A percentile compares a stretch with the other conserved stretches of the same genome.
These are phyloP conservation scores for Apis cerana DNA, from an alignment of 1,140 invertebrate species.

Conservation along the genomic window DNA sequence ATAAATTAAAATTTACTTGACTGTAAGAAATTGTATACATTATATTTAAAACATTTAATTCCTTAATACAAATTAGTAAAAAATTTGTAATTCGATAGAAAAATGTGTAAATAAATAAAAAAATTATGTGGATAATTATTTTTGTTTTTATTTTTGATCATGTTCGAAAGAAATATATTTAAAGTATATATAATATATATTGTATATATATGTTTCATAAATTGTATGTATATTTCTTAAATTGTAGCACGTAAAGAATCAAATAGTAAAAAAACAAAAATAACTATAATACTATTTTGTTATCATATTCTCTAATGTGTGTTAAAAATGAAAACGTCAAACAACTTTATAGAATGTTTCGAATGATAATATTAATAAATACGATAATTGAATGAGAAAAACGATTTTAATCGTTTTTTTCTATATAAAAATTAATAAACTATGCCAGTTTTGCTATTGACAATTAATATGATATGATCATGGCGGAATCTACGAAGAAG, in stretches of 20 bases:
- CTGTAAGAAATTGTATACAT: background rate
- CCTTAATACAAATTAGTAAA: background rate
- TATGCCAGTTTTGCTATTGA: conserved; percentile 7
- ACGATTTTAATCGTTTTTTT: too few relatives aligned
- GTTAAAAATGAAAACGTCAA: background rate
- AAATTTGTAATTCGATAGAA: conserved; percentile 14
- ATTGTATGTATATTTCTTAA: background rate
- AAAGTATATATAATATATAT: too few relatives aligned
- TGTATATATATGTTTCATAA: too few relatives aligned
- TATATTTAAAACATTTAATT: background rate
- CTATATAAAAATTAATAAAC: conserved; percentile 14
- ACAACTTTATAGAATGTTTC: background rate
- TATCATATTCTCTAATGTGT: background rate
- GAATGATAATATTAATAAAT: background rate
- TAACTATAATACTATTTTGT: background rate
- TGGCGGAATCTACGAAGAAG: conserved; percentile 76
- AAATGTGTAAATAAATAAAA: conserved; percentile 2
- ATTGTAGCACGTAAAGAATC: background rate
- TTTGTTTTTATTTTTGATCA: background rate
- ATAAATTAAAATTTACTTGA: background rate
- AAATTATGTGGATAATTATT: background rate
- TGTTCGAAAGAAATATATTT: background rate
- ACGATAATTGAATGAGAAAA: background rate
- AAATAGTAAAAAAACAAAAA: background rate
- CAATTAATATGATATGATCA: conserved; percentile 68